Base-by-base conservation (phyloP, 2,113 vertebrate species). In the Coracopsis vasa region DNA sequence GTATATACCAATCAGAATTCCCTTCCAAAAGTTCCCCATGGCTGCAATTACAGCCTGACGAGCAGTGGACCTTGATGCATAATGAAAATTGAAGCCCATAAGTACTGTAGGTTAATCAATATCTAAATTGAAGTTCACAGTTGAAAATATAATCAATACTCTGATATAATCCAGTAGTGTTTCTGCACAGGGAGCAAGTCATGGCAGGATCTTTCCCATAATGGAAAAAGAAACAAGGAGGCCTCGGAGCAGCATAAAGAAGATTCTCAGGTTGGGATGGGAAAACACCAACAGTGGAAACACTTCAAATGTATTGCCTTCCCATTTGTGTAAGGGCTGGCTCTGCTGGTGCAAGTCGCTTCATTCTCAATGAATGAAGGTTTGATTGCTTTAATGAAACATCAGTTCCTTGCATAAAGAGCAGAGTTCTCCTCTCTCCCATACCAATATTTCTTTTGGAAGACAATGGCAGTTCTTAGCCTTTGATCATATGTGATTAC, bases 41-140 rank as follows among this genome's bases (percentile, higher is more conserved):
- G 44, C 33, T 86, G 54, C 35, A 77, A 28, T 93, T 92, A 80
- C 88, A 94, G 45, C 33, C 67, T 86, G 64, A 41, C 45, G 75
- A 93, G 83, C 72, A 86, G 60, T 54, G 51, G 93, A 77, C 74
- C 90, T 85, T 82, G 80, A 88, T 78, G 77, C 64, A 29, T 84
- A 88, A 80, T 96, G 72, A 90, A 94, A 66, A 90, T 80, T 35
- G 54, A 66, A 92, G 72, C 50, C 65, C 35, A 27, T 77, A 73
- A 90, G 94, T 90, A 70, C 86, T 88, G 64, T 80, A 88, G 82
- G 60, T 90, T 47, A 90, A 93, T 90, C 75, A 60, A 83, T 95
- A 66, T 19, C 35, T 93, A 90, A 83, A 2, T 20, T 83, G 88
- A 71, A 94, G 67, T 92, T 90, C 64, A 71, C 72, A 84, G 75